phyloP scores from a whole-genome alignment of 2,113 vertebrate genomes.

The Rhinopomastus cyanomelas region DNA sequence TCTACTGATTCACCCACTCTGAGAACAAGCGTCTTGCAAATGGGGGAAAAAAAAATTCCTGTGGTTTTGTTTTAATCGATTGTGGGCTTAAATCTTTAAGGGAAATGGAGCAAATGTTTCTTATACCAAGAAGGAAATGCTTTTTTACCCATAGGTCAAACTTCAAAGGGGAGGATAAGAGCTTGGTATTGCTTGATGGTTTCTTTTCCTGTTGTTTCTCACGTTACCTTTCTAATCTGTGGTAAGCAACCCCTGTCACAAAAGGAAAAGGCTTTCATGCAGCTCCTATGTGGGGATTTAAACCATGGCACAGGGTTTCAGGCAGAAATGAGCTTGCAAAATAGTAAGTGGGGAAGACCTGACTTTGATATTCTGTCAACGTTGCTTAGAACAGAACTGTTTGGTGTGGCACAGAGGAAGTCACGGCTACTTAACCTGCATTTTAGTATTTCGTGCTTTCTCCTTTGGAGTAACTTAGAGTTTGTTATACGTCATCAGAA shows the following conservation, averaged over 20 bases:
- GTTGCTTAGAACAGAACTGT: background rate
- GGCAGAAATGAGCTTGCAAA: background rate
- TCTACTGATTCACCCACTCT: background rate
- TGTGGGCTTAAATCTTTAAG: background rate
- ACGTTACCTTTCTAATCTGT: background rate
- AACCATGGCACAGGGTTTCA: rapidly evolving
- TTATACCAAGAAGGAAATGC: background rate
- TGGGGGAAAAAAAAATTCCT: rapidly evolving
- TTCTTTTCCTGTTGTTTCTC: background rate
- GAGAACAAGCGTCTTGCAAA: background rate
- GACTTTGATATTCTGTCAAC: background rate
- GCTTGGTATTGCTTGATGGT: background rate
- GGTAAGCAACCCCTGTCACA: background rate
- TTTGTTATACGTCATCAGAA: background rate
- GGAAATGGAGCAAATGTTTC: background rate
- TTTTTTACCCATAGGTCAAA: background rate
- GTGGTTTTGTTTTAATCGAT: background rate
- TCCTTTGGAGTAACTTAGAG: background rate
- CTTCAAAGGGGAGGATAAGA: background rate
- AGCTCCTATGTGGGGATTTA: background rate
- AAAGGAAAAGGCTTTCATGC: background rate
- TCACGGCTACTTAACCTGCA: background rate
- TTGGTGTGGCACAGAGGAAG: background rate
- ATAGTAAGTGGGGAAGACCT: rapidly evolving
- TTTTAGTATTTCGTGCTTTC: background rate